phyloP scores from a whole-genome alignment of 2,888 invertebrate genomes.

The Drosophila fulvimacula region DNA sequence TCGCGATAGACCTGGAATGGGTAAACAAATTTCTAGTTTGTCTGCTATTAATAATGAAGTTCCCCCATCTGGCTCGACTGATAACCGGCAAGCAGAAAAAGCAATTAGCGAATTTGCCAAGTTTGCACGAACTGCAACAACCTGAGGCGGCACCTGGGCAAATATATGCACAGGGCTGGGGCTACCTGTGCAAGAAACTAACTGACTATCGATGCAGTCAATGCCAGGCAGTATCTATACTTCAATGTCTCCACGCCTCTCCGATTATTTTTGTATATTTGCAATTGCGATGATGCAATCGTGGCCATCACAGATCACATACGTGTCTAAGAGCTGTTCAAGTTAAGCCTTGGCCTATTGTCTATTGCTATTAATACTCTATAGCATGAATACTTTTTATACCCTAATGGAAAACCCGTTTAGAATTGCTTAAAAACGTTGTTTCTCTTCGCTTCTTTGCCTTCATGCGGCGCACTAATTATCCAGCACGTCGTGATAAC shows the following conservation, averaged over 20 bases:
- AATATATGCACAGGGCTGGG: constrained; percentile 11
- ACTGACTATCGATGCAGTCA: constrained; percentile 5
- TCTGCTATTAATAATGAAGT: neutral
- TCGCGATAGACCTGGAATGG: neutral
- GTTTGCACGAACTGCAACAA: constrained; percentile 5
- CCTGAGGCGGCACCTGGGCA: constrained; percentile 27
- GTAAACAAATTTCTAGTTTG: neutral
- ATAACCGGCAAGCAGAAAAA: constrained; percentile 32
- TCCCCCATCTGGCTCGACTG: neutral
- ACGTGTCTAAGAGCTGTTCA: constrained; percentile 4
- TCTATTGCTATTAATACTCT: constrained; percentile 25
- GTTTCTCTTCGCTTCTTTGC: neutral
- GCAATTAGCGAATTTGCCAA: constrained; percentile 38
- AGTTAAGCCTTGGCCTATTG: constrained; percentile 37
- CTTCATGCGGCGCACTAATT: constrained; percentile 13
- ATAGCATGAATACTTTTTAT: neutral
- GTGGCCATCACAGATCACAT: constrained; percentile 8
- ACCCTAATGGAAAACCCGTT: constrained; percentile 3
- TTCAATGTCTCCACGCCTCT: neutral
- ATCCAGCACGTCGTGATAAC: constrained; percentile 46
- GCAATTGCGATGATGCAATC: constrained; percentile 36
- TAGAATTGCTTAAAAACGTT: constrained; percentile 4
- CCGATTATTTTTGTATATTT: neutral
- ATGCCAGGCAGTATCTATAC: constrained; percentile 14
- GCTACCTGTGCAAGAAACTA: constrained; percentile 15